phyloP scores from a whole-genome alignment of 2,797 vertebrate species.

The Synaphobranchus kaupii region DNA sequence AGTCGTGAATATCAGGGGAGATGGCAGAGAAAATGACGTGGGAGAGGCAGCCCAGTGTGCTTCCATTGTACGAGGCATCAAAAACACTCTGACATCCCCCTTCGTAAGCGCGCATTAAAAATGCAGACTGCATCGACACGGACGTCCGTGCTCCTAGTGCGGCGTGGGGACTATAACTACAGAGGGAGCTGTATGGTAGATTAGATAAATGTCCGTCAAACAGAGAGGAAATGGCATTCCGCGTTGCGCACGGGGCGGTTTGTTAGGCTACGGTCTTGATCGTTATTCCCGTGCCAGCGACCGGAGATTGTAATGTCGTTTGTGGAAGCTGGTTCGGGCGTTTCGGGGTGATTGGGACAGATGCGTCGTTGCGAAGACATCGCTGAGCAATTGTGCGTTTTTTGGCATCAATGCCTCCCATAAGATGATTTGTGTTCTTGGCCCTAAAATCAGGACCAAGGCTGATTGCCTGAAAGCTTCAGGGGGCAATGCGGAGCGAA shows the following conservation, averaged over 20 bases:
- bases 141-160: background rate
- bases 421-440: background rate
- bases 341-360: background rate
- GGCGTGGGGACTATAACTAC: background rate
- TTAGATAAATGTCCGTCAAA: background rate
- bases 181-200: background rate
- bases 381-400: background rate
- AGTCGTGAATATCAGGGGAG: background rate
- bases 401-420: background rate
- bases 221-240: background rate
- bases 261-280: background rate
- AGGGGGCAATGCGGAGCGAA: background rate
- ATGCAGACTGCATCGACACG: background rate
- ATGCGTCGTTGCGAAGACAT: background rate
- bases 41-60: background rate
- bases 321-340: background rate
- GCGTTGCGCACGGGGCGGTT: too few species aligned
- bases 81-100: background rate
- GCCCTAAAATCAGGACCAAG: background rate
- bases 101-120: background rate
- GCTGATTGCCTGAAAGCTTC: background rate
- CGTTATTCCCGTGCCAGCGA: background rate
- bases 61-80: background rate
- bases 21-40: background rate
- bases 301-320: background rate